Conservation (phyloP, 2,113 vertebrate genomes). For the Cairina moschata region DNA sequence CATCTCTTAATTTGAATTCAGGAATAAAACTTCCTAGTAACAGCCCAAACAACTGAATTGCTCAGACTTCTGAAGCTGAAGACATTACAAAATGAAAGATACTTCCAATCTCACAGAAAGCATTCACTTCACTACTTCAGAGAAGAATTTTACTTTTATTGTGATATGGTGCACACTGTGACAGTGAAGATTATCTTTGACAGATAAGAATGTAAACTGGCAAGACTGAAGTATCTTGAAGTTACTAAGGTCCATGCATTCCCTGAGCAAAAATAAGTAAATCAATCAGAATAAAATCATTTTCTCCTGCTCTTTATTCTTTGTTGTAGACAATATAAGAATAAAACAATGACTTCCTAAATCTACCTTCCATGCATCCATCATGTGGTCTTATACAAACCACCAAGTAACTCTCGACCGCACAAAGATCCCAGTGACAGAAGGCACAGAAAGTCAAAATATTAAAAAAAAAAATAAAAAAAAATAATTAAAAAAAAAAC, state of each 20-base stretch:
- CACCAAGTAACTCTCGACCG: neutral
- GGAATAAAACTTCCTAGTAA: constrained; percentile 24
- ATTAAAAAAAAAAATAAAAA: neutral
- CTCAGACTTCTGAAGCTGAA: neutral
- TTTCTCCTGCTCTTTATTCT: neutral
- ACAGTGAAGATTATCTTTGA: neutral
- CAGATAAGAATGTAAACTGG: neutral
- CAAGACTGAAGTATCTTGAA: neutral
- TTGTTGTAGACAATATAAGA: neutral
- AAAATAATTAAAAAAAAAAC: neutral
- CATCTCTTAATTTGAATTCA: constrained; percentile 19
- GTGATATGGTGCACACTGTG: neutral
- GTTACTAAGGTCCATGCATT: neutral
- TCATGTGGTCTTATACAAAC: neutral
- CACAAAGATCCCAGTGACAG: neutral
- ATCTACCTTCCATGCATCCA: neutral
- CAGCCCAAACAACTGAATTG: constrained; percentile 59
- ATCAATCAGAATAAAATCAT: neutral
- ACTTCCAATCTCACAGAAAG: neutral
- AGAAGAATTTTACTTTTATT: neutral
- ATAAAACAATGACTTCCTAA: neutral
- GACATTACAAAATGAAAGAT: neutral
- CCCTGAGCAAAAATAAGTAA: neutral
- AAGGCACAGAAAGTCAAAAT: neutral
- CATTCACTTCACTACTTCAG: neutral